Evolutionary conservation across 2,797 vertebrate species (phyloP).

Genomic region (Erethizon dorsatum): DNA sequence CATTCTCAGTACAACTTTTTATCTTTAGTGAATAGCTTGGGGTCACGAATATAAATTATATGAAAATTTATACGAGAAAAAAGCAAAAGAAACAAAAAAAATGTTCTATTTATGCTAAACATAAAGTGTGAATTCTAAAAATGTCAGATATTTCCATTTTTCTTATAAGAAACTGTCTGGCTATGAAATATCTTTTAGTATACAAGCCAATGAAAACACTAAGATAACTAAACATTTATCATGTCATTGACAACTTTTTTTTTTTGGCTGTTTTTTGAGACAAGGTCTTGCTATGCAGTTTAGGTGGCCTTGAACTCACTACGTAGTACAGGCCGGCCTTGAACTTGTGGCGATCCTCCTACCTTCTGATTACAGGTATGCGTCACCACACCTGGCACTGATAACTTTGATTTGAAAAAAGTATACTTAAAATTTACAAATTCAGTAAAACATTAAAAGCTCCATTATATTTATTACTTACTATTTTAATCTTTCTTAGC

Average conservation of each 20-base stretch:
- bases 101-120: slow-evolving; percentile 37
- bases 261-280: neutral
- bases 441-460: slow-evolving; percentile 51
- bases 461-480: slow-evolving; percentile 2
- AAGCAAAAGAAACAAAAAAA: slow-evolving; percentile 41
- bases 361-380: neutral
- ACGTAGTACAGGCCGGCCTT: neutral
- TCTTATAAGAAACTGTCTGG: slow-evolving; percentile 27
- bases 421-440: slow-evolving; percentile 57
- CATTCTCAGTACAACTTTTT: neutral
- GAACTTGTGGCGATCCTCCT: neutral
- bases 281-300: neutral
- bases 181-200: slow-evolving; percentile 45
- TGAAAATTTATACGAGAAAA: slow-evolving; percentile 43
- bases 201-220: slow-evolving; percentile 7
- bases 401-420: slow-evolving; percentile 47
- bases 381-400: neutral
- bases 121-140: slow-evolving; percentile 40
- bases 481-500: slow-evolving; percentile 43
- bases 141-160: slow-evolving; percentile 25
- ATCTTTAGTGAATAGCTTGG: slow-evolving; percentile 35
- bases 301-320: neutral
- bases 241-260: neutral
- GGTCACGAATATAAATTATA: slow-evolving; percentile 37
- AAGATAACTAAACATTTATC: slow-evolving; percentile 47